Percentiles rank a stretch among this genome's conserved stretches.
Evolutionary conservation across 2,888 invertebrate species (phyloP).

Genomic region (Diarsia rubi): DNA sequence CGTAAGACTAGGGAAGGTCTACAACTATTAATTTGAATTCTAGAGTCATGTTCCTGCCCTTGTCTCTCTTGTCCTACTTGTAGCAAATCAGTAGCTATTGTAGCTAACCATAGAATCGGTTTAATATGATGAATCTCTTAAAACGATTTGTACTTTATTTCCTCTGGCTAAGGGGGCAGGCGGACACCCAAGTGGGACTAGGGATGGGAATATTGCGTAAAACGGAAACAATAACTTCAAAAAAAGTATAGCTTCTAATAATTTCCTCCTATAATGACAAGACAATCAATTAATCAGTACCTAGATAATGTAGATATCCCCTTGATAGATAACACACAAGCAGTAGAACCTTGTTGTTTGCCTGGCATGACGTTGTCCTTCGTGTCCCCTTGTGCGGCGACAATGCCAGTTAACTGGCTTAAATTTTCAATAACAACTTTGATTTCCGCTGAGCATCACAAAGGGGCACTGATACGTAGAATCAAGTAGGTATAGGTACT

Average conservation of each 20-base stretch:
- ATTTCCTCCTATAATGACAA: neutral
- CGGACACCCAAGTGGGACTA: neutral
- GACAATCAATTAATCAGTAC: neutral
- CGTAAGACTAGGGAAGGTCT: neutral
- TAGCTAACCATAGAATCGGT: neutral
- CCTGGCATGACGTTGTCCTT: conserved; percentile 23
- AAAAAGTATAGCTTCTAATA: neutral
- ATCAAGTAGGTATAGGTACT: neutral
- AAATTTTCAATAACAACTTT: conserved; percentile 42
- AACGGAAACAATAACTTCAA: neutral
- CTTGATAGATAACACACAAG: neutral
- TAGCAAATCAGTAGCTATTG: neutral
- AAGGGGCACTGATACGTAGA: conserved; percentile 19
- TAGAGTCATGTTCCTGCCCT: neutral
- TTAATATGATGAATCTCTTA: neutral
- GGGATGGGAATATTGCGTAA: neutral
- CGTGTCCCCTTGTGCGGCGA: conserved; percentile 36
- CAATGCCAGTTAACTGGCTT: conserved; percentile 47
- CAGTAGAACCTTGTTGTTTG: neutral
- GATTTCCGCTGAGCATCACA: conserved; percentile 40
- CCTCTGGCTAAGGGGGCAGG: neutral
- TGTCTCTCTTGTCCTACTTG: neutral
- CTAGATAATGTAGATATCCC: neutral
- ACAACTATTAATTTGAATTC: neutral
- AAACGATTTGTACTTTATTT: neutral